These are phyloP conservation scores for Ephestia elutella DNA, from an alignment of 1,140 invertebrate species.

Conservation along the genomic window DNA sequence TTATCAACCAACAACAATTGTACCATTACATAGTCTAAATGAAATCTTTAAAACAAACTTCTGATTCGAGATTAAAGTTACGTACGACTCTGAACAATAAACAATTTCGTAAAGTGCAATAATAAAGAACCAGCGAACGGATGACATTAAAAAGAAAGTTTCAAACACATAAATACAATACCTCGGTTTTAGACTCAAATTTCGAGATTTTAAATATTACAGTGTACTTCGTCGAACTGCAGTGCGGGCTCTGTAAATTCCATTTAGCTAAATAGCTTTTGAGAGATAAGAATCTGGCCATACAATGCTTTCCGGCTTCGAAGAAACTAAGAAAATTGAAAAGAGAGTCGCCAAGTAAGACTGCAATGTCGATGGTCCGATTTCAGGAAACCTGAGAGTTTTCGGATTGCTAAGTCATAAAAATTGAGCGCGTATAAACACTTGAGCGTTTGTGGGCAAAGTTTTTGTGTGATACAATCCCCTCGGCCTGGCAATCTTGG, in stretches of 20 bases:
- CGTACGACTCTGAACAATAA: constrained; percentile 2
- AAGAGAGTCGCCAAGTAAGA: constrained; percentile 67
- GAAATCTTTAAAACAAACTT: constrained; percentile 9
- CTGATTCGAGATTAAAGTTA: neutral
- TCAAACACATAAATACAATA: constrained; percentile 55
- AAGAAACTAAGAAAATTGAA: constrained; percentile 74
- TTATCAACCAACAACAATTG: constrained; percentile 17
- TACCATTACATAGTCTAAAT: constrained; percentile 13
- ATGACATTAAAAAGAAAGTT: constrained; percentile 33
- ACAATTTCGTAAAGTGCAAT: constrained; percentile 42
- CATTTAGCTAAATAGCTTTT: constrained; percentile 74
- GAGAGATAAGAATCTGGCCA: constrained; percentile 72
- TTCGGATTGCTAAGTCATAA: constrained; percentile 64
- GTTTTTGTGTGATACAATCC: constrained; percentile 61
- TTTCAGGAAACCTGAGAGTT: constrained; percentile 67
- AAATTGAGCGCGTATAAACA: constrained; percentile 64
- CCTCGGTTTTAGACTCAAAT: constrained; percentile 59
- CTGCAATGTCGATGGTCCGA: constrained; percentile 64
- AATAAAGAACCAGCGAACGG: constrained; percentile 28
- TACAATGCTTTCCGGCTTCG: constrained; percentile 68
- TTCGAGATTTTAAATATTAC: constrained; percentile 73
- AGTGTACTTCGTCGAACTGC: constrained; percentile 72
- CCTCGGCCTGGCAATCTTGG: constrained; percentile 66
- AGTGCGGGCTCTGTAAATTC: constrained; percentile 72
- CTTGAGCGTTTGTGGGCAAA: constrained; percentile 42